phyloP scores from a whole-genome alignment of 2,113 vertebrate species.

The Electrona antarctica region DNA sequence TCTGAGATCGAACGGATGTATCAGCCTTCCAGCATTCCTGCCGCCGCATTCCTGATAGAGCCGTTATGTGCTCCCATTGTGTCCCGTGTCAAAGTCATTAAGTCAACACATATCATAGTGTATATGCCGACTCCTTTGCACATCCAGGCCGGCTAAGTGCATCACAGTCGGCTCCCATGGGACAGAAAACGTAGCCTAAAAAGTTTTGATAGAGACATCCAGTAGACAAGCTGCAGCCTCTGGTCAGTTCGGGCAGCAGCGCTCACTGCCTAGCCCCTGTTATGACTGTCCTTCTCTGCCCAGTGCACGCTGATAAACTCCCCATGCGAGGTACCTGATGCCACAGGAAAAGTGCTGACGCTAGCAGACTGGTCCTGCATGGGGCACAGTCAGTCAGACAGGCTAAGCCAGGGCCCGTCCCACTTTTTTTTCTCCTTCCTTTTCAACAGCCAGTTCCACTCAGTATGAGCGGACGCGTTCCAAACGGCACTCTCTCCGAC shows the following conservation, averaged over 20 bases:
- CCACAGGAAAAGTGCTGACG: slow-evolving; percentile 64
- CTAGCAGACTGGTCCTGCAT: slow-evolving; percentile 62
- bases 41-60: slow-evolving; percentile 29
- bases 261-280: slow-evolving; percentile 20
- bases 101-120: too few species aligned
- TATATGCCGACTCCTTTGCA: too few species aligned
- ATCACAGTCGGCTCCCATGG: slow-evolving; percentile 23
- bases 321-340: slow-evolving; percentile 50
- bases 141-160: too few species aligned
- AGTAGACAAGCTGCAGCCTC: slow-evolving; percentile 57
- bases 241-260: slow-evolving; percentile 15
- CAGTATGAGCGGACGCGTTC: slow-evolving; percentile 34
- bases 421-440: slow-evolving; percentile 34
- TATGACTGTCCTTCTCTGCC: slow-evolving; percentile 45
- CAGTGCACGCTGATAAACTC: slow-evolving; percentile 49
- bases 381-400: slow-evolving; percentile 64
- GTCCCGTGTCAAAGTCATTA: background rate
- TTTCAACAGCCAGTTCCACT: slow-evolving; percentile 53
- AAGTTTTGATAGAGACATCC: slow-evolving; percentile 44
- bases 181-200: background rate
- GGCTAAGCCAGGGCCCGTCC: slow-evolving; percentile 58
- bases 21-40: slow-evolving; percentile 18
- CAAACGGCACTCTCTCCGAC: slow-evolving; percentile 48
- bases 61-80: slow-evolving; percentile 39
- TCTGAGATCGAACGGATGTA: slow-evolving; percentile 34